Conservation (phyloP, 2,888 invertebrate genomes). For the Brachyptera risi region DNA sequence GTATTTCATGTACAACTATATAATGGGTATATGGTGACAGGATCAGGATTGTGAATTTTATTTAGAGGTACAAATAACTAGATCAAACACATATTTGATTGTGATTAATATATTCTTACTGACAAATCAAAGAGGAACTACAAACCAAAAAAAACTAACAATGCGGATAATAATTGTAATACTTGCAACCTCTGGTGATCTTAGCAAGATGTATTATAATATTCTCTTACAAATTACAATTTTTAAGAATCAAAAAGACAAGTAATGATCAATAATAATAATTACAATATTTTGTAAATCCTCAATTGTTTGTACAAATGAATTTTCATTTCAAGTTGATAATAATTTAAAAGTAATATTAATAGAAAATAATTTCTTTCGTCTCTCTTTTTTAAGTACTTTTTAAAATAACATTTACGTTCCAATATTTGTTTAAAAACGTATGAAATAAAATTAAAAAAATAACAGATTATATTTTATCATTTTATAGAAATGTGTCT, state of each 20-base stretch:
- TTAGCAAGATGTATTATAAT: not conserved
- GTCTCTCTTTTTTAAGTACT: not conserved
- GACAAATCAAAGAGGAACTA: constrained; percentile 26
- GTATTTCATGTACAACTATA: too few species aligned
- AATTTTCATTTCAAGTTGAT: too few species aligned
- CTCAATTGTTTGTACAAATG: not conserved
- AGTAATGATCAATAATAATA: not conserved
- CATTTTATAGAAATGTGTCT: not conserved
- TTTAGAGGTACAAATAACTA: not conserved
- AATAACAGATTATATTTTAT: constrained; percentile 6
- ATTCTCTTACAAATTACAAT: not conserved
- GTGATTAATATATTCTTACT: constrained; percentile 26
- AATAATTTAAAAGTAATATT: constrained; percentile 14
- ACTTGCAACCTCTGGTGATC: not conserved
- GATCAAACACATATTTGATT: not conserved
- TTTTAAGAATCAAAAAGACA: not conserved
- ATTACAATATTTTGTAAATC: not conserved
- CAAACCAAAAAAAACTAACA: constrained; percentile 19
- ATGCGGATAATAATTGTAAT: constrained; percentile 16
- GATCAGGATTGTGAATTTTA: not conserved
- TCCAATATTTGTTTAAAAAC: not conserved
- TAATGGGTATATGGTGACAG: too few species aligned
- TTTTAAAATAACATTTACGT: constrained; percentile 6
- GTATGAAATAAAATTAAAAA: constrained; percentile 7
- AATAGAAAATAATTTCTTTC: not conserved